Base-by-base conservation (phyloP, 2,797 vertebrate genomes). In the Myotis daubentonii region DNA sequence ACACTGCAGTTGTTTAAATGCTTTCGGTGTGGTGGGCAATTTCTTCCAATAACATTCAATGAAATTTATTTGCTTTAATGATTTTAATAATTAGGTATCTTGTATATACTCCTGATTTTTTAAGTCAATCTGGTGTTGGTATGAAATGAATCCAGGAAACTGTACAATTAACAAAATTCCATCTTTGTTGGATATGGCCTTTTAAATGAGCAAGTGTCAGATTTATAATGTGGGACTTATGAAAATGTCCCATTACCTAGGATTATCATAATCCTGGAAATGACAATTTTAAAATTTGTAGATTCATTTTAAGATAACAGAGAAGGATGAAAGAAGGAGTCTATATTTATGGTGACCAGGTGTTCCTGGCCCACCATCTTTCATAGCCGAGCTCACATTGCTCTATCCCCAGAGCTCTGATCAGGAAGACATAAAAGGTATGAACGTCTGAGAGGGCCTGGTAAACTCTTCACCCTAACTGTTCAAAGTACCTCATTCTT, bases 341-440 rank as follows among this genome's bases (percentile, higher is more conserved):
- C 79, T 92, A 5, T 91, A 97, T 97, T 97, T 97, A 97, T 93
- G 94, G 96, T 96, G 94, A 89, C 92, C 97, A 97, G 97, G 96
- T 97, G 97, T 96, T 95, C 81, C 84, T 85, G 66, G 82, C 38
- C 91, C 44, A 90, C 97, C 96, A 83, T 87, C 95, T 9, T 12
- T 95, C 96, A 96, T 51, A 94, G 89, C 86, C 30, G 28, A 75
- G 97, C 97, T 96, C 96, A 96, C 96, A 97, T 97, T 94, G 79
- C 74, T 97, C 74, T 95, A 74, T 95, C 93, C 96, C 95, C 76
- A 97, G 95, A 97, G 94, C 91, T 95, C 97, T 84, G 83, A 92
- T 96, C 94, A 94, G 97, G 98, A 97, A 98, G 92, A 97, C 97
- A 97, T 96, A 97, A 95, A 97, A 98, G 95, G 97, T 92, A 97